These are phyloP conservation scores for Coranthus polyacanthus DNA, from an alignment of 2,797 vertebrate genomes.

Conservation along the genomic window DNA sequence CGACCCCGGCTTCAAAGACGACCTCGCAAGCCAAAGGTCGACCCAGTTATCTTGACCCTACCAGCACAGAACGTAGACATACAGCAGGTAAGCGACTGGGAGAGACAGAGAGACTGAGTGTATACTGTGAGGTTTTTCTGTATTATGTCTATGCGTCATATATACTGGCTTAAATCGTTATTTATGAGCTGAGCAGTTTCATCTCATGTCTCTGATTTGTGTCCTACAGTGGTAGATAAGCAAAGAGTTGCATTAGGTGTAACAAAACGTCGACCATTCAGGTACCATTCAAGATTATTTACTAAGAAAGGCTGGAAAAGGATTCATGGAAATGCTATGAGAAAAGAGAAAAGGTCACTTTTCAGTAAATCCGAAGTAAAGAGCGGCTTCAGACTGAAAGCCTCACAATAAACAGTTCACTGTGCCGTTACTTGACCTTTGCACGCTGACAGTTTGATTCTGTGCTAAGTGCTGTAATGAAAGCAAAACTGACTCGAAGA, in stretches of 20 bases:
- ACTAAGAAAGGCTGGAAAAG: no score
- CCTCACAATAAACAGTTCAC: constrained; percentile 14
- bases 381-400: background rate
- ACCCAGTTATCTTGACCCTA: constrained; percentile 46
- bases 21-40: constrained; percentile 55
- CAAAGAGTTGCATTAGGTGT: background rate
- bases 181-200: background rate
- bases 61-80: constrained; percentile 71
- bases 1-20: constrained; percentile 65
- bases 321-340: constrained; percentile 8
- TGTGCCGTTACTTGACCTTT: constrained; percentile 50
- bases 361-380: no score
- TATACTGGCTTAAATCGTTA: background rate
- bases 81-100: constrained; percentile 70
- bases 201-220: background rate
- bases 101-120: background rate
- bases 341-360: background rate
- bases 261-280: background rate
- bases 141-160: background rate
- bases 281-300: no score
- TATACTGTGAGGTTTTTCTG: background rate
- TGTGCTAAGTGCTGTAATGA: background rate
- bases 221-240: background rate
- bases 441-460: constrained; percentile 10
- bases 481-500: background rate